A percentile compares a stretch with the other conserved stretches of the same genome.
These are phyloP conservation scores for Tetragnatha montana DNA, from an alignment of 2,888 invertebrate species.

Conservation along the genomic window DNA sequence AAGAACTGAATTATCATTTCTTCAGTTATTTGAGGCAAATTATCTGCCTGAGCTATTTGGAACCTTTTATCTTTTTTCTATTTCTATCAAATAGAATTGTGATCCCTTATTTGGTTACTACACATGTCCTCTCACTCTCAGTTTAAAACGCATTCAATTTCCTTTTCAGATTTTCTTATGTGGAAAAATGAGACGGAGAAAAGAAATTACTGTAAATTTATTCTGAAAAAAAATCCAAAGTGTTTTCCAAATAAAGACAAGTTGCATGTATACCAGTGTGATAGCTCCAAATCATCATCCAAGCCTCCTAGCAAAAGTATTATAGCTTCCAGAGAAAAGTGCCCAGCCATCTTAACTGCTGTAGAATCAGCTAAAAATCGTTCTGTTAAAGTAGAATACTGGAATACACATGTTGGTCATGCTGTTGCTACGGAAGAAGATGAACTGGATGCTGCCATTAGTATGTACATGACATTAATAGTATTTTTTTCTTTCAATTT, in stretches of 20 bases:
- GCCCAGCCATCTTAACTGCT: conserved; percentile 52
- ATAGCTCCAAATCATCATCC: conserved; percentile 25
- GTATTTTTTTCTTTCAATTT: neutral
- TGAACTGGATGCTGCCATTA: conserved; percentile 51
- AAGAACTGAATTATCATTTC: too few species aligned
- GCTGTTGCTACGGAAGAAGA: conserved; percentile 15
- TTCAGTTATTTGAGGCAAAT: too few species aligned
- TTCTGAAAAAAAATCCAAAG: conserved; percentile 8
- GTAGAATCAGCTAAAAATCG: conserved; percentile 37
- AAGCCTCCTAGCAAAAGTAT: neutral
- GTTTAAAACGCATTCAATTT: neutral
- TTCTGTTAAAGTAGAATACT: conserved; percentile 54
- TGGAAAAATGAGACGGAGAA: conserved; percentile 60
- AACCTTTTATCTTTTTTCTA: too few species aligned
- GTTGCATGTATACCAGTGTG: conserved; percentile 54
- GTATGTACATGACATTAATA: conserved; percentile 42
- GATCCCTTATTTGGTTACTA: too few species aligned
- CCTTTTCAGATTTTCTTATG: conserved; percentile 44
- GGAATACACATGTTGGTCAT: conserved; percentile 59
- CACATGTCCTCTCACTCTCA: too few species aligned
- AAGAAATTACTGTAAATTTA: conserved; percentile 46
- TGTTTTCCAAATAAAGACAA: conserved; percentile 32
- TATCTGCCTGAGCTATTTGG: too few species aligned
- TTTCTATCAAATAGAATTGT: too few species aligned
- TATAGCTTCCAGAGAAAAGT: conserved; percentile 31